Evolutionary conservation across 2,797 vertebrate genomes (phyloP), one percentile per base, ranked within the genome.

Genomic region (Falco columbarius): DNA sequence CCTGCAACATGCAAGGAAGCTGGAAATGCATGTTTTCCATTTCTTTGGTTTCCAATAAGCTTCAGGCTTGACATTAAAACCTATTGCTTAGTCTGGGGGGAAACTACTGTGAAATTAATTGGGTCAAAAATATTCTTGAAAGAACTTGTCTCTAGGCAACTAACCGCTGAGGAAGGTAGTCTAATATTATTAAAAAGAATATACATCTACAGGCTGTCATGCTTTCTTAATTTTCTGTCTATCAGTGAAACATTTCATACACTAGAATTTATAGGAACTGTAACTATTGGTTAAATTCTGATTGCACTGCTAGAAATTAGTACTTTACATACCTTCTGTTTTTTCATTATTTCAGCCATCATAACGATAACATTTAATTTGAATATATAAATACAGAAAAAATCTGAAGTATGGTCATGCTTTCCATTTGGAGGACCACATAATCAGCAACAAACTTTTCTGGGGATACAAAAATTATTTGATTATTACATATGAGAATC

Each of bases 131-230:
- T 90, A 85, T 89, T 93, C 81, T 89, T 93, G 75, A 96, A 92
- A 96, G 76, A 94, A 59, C 46, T 66, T 82, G 91, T 96, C 94
- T 97, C 93, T 61, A 96, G 95, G 96, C 94, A 97, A 93, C 77
- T 91, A 91, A 93, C 46, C 89, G 79, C 81, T 93, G 87, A 91
- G 67, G 62, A 96, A 68, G 59, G 89, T 88, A 91, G 81, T 59
- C 85, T 94, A 77, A 86, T 92, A 72, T 36, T 92, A 93, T 92
- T 94, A 56, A 86, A 86, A 86, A 62, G 34, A 92, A 67, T 62
- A 59, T 61, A 14, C 38, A 63, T 63, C 76, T 82, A 58, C 86
- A 68, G 65, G 54, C 81, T 94, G 89, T 95, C 68, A 77, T 44
- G 54, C 42, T 86, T 90, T 21, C 75, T 87, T 92, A 61, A 47